These are phyloP conservation scores for Papilio gigon DNA, from an alignment of 2,888 invertebrate genomes.

Conservation along the genomic window DNA sequence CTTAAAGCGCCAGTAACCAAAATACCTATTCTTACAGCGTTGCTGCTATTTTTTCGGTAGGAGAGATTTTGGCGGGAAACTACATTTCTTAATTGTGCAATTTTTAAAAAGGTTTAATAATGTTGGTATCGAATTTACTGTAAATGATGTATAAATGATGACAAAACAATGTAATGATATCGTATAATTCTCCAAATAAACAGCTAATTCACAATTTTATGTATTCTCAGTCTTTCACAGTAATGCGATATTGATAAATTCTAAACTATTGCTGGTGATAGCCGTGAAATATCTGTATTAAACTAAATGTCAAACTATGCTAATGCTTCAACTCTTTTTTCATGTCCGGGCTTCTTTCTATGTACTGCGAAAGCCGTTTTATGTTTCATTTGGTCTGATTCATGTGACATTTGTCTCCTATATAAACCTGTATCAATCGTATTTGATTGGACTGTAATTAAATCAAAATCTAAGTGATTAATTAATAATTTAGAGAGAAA, in stretches of 20 bases:
- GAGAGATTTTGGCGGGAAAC: not conserved
- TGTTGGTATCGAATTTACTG: not conserved
- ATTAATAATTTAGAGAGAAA: not conserved
- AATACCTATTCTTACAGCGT: not conserved
- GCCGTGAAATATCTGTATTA: not conserved
- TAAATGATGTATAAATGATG: no score
- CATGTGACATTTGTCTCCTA: not conserved
- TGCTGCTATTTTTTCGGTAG: not conserved
- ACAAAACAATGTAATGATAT: no score
- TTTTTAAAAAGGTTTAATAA: not conserved
- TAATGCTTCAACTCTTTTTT: not conserved
- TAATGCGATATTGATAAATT: not conserved
- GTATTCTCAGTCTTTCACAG: not conserved
- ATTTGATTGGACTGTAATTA: not conserved
- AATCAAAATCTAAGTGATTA: no score
- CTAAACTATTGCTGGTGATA: not conserved
- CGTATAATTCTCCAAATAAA: no score
- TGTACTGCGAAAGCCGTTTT: not conserved
- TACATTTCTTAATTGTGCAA: not conserved
- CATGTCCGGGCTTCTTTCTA: not conserved
- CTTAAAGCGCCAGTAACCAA: not conserved
- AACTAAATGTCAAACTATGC: not conserved
- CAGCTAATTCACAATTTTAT: not conserved
- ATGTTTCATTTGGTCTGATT: not conserved
- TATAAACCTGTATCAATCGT: not conserved